phyloP scores from a whole-genome alignment of 2,888 invertebrate genomes.

The Mythimna ferrago region DNA sequence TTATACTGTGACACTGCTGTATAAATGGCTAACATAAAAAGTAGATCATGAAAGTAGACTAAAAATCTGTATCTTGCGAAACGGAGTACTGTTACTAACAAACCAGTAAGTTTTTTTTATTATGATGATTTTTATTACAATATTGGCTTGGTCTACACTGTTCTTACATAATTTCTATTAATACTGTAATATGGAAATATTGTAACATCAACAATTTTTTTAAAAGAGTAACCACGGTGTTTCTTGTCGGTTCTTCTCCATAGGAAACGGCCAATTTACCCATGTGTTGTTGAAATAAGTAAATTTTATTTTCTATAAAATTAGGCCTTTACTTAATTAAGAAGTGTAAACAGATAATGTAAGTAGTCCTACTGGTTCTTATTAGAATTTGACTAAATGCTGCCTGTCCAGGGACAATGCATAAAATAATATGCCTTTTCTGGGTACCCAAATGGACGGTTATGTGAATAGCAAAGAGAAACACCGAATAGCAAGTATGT shows the following conservation, averaged over 20 bases:
- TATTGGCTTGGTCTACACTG: too few species aligned
- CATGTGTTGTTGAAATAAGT: too few species aligned
- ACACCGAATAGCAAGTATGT: too few species aligned
- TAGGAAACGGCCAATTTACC: too few species aligned
- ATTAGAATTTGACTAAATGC: not conserved
- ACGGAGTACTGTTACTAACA: not conserved
- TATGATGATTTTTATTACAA: too few species aligned
- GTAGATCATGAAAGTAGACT: not conserved
- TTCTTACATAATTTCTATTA: too few species aligned
- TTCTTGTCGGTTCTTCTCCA: too few species aligned
- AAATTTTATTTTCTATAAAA: not conserved
- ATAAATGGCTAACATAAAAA: not conserved
- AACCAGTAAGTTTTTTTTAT: not conserved
- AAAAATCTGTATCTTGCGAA: not conserved
- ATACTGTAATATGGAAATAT: too few species aligned
- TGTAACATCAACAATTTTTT: too few species aligned
- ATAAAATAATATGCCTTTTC: not conserved
- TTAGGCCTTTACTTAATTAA: too few species aligned
- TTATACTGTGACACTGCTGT: too few species aligned
- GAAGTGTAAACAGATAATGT: not conserved
- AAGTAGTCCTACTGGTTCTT: not conserved
- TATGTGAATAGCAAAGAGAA: not conserved
- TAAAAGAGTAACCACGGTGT: too few species aligned
- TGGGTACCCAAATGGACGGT: not conserved
- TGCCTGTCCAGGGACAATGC: not conserved